Base-by-base conservation (phyloP, 2,888 invertebrate species). In the Adelognathus sp. region DNA sequence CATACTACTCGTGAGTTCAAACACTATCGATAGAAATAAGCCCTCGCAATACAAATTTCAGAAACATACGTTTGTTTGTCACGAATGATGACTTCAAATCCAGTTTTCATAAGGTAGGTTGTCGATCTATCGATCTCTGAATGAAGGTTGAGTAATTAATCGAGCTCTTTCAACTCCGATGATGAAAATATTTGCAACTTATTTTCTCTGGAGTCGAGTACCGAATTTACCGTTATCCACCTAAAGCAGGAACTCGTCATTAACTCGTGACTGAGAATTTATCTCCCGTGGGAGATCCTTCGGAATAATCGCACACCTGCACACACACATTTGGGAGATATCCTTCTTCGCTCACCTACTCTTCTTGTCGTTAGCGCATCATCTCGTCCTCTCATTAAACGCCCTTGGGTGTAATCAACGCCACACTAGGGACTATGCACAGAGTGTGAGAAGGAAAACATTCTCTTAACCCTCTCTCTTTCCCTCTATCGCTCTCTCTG, bases 321-420 rank as follows among this genome's bases (percentile, higher is more conserved):
- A 16, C 14, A 27, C 56, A 56, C 24, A 61, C 50, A 50, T 60
- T 41, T 52, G 52, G 21, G 52, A 31, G 29, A 39, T 44, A 44
- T 64, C 11, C 31, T 16, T 36, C n/a, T 27, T 56, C 46, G 64
- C 14, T 54, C 41, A 36, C 66, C 46, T 52, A 58, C 73, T 78
- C 70, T 54, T 46, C 29, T 64, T 74, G 58, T 74, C 74, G 73
- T 77, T 73, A 78, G 69, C 33, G 69, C 63, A 41, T 70, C 78
- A 70, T 74, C 73, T 70, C 58, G 78, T 74, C 60, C 78, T 74
- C 60, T 78, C 69, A 72, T 74, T 74, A 78, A 36, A 60, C 58
- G 21, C 24, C 31, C 73, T 52, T 44, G 64, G 70, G 21, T 70
- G 64, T 70, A 74, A 74, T 78, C 64, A 74, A 74, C 60, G 60